Conservation (phyloP, 2,113 vertebrate species). For the Python bivittatus region DNA sequence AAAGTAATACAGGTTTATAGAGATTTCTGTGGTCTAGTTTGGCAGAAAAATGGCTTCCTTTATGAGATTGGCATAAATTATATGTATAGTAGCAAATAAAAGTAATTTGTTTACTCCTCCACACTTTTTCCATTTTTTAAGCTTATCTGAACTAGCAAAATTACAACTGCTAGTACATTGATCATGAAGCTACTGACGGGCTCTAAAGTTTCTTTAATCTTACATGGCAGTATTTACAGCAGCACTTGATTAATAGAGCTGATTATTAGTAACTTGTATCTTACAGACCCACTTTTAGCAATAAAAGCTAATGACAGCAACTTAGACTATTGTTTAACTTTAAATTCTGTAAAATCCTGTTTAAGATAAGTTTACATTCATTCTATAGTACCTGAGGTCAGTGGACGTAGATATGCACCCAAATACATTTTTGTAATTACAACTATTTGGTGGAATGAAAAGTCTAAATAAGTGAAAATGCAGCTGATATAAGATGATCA, state of each 20-base stretch:
- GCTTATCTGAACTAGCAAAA: conserved; percentile 76
- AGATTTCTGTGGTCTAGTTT: not conserved
- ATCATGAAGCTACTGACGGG: conserved; percentile 72
- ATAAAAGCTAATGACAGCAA: not conserved
- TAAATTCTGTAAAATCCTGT: not conserved
- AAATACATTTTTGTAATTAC: not conserved
- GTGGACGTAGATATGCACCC: not conserved
- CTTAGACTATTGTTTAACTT: not conserved
- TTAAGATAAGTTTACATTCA: not conserved
- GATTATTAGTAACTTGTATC: not conserved
- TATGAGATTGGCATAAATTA: not conserved
- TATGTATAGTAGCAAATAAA: not conserved
- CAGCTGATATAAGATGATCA: not conserved
- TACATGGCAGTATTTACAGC: conserved; percentile 3
- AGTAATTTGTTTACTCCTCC: not conserved
- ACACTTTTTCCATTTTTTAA: conserved; percentile 73
- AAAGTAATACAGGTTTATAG: not conserved
- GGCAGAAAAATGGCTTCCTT: not conserved
- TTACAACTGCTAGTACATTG: conserved; percentile 59
- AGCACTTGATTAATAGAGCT: not conserved
- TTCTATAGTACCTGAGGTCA: not conserved
- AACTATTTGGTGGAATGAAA: not conserved
- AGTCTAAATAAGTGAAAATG: not conserved
- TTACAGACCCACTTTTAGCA: not conserved
- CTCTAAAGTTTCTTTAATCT: conserved; percentile 81